A percentile compares a stretch with the other conserved stretches of the same genome.
Evolutionary conservation across 2,888 invertebrate species (phyloP).

Genomic region (Pyrocoelia pectoralis): DNA sequence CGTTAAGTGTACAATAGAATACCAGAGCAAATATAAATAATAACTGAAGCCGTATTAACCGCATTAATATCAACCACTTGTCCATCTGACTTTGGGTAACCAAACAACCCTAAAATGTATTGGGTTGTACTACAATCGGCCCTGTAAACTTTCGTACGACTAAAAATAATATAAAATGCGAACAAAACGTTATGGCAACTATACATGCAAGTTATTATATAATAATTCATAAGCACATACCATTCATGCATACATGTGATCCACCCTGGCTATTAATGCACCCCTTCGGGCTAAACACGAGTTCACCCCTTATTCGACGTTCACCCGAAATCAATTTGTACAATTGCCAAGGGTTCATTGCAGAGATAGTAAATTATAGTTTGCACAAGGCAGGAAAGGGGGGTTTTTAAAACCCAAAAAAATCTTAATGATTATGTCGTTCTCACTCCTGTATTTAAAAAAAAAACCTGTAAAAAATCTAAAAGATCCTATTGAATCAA

Average conservation of each 20-base stretch:
- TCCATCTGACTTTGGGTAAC: conserved; percentile 59
- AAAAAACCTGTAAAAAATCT: too few species aligned
- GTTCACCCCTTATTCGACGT: conserved; percentile 38
- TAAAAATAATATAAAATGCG: background rate
- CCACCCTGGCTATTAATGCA: conserved; percentile 43
- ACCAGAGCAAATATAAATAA: conserved; percentile 49
- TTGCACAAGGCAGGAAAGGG: conserved; percentile 33
- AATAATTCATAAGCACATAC: conserved; percentile 50
- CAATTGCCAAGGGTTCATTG: conserved; percentile 53
- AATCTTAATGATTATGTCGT: background rate
- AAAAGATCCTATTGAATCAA: too few species aligned
- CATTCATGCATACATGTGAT: conserved; percentile 40
- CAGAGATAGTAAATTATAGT: conserved; percentile 35
- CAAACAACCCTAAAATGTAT: conserved; percentile 39
- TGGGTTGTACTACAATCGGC: conserved; percentile 18
- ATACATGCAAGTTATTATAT: conserved; percentile 48
- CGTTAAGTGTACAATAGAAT: conserved; percentile 29
- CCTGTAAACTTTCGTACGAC: conserved; percentile 10
- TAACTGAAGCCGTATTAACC: conserved; percentile 55
- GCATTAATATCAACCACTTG: conserved; percentile 59
- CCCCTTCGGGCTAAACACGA: conserved; percentile 43
- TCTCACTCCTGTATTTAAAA: too few species aligned
- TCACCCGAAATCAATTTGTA: conserved; percentile 55
- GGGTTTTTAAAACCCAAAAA: conserved; percentile 19
- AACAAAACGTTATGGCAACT: conserved; percentile 20